Conservation (phyloP, 2,797 vertebrate species). For the Tympanoctomys barrerae region DNA sequence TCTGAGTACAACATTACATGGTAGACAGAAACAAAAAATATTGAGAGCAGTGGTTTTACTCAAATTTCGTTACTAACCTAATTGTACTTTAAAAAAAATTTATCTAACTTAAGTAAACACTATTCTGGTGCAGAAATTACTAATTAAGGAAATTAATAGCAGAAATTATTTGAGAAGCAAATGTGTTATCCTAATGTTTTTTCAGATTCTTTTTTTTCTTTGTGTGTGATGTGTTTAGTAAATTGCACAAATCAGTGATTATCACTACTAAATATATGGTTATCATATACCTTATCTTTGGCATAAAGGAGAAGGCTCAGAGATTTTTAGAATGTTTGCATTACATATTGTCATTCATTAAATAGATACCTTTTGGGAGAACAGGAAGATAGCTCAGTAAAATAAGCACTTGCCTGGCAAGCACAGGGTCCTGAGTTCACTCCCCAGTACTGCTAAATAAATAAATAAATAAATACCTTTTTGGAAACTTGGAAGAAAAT, state of each 20-base stretch:
- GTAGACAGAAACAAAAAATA: not conserved
- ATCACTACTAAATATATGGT: not conserved
- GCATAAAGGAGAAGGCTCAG: conserved; percentile 4
- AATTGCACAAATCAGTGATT: not conserved
- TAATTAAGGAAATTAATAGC: not conserved
- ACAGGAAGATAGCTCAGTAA: no score
- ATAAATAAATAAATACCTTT: not conserved
- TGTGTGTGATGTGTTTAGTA: not conserved
- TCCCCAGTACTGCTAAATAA: no score
- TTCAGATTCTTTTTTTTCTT: not conserved
- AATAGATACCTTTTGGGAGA: not conserved
- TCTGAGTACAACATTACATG: not conserved
- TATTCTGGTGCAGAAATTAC: not conserved
- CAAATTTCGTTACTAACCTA: not conserved
- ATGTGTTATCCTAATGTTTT: not conserved
- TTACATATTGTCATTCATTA: conserved; percentile 22
- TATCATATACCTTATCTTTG: conserved; percentile 39
- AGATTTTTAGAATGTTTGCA: conserved; percentile 45
- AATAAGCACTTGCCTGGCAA: no score
- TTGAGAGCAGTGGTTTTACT: conserved; percentile 22
- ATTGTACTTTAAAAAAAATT: conserved; percentile 18
- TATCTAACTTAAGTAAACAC: not conserved
- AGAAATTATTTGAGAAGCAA: not conserved
- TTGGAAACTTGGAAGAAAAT: not conserved
- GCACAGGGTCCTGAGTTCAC: no score